Conservation (phyloP, 2,797 vertebrate species). For the Cynodonichthys magdalenae region DNA sequence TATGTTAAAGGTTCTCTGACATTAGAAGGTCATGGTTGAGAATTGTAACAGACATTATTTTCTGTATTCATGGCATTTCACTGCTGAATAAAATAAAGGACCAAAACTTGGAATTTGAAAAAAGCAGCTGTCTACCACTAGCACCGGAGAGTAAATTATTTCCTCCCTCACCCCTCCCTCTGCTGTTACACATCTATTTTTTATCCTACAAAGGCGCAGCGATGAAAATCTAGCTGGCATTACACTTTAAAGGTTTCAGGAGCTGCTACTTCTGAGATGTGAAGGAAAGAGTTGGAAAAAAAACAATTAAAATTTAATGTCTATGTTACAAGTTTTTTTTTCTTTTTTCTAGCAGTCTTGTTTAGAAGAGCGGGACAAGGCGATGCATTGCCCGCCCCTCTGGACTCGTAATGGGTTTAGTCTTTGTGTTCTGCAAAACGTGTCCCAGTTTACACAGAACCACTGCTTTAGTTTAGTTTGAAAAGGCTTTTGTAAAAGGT, state of each 20-base stretch:
- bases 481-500: conserved; percentile 47
- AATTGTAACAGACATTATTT: conserved; percentile 99
- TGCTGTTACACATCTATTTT: conserved; percentile 64
- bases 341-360: conserved; percentile 86
- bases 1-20: conserved; percentile 98
- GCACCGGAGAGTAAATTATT: conserved; percentile 89
- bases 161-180: conserved; percentile 3
- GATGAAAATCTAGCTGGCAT: conserved; percentile 89
- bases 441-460: conserved; percentile 70
- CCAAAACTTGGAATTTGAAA: conserved; percentile 99
- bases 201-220: conserved; percentile 87
- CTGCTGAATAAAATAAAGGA: conserved; percentile 99
- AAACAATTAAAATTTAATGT: conserved; percentile 94
- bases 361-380: conserved; percentile 83
- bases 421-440: conserved; percentile 76
- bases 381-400: conserved; percentile 81
- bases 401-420: conserved; percentile 86
- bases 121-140: conserved; percentile 96
- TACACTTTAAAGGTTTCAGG: conserved; percentile 85
- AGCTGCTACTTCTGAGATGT: conserved; percentile 69
- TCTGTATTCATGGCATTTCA: conserved; percentile 99
- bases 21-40: conserved; percentile 99
- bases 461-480: conserved; percentile 28
- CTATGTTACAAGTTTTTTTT: conserved; percentile 87
- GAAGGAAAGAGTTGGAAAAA: conserved; percentile 57